Evolutionary conservation across 2,113 vertebrate species (phyloP), one percentile per base, ranked within the genome.

Genomic region (Sprattus sprattus): DNA sequence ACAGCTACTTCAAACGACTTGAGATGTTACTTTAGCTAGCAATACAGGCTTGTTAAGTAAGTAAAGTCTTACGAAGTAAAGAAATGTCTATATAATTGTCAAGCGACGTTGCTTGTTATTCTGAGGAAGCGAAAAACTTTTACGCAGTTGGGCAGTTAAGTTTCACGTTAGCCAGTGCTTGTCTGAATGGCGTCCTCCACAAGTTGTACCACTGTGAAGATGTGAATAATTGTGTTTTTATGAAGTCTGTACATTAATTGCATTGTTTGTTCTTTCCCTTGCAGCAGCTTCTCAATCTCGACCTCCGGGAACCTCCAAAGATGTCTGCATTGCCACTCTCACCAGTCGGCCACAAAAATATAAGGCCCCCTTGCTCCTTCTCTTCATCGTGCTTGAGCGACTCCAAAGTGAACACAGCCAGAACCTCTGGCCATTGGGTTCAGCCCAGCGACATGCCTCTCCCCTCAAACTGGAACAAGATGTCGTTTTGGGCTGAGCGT

Each of bases 261-360:
- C 2, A 20, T 71, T 85, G 1, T 89, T 78, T 32, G 39, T 50
- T 28, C 39, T 82, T 0, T 57, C 32, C 39, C 28, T 32, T 84
- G 10, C 89, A 94, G 94, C 91, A 94, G 87, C 87, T 95, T 22
- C 85, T 94, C 18, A 93, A 87, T 75, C 91, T 95, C 0, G 93
- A 95, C 82, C 64, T 95, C n/a, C 90, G 90, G 64, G 93, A 94
- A 13, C 88, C 89, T 20, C 89, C 25, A 39, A 83, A 84, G 32
- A 89, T 49, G 75, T 90, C 87, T 46, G 81, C 45, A 13, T 88
- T 83, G 57, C 88, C 18, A 2, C 81, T 89, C 89, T 90, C 89
- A 82, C 84, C 92, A 0, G 89, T 91, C 0, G 93, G 92, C 57
- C 91, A 89, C 83, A 88, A 89, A 11, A 86, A 90, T 4, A 90